Evolutionary conservation across 1,140 invertebrate species (phyloP).

Genomic region (Atta cephalotes): DNA sequence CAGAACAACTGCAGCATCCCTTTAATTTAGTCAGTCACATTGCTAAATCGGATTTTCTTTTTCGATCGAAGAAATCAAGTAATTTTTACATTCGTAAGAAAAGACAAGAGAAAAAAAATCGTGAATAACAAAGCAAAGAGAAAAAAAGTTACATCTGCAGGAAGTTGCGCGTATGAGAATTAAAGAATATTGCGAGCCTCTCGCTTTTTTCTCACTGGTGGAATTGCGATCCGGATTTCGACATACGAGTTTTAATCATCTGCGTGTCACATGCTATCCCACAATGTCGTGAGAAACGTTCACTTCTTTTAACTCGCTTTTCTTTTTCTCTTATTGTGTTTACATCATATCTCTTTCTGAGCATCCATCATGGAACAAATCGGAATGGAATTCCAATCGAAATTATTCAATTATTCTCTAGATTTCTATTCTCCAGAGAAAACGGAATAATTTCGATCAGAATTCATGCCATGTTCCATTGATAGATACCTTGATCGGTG

Average conservation of each 20-base stretch:
- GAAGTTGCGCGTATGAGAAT: constrained; percentile 50
- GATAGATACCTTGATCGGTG: neutral
- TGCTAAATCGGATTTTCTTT: neutral
- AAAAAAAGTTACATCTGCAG: constrained; percentile 19
- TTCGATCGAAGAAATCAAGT: neutral
- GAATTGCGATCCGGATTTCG: constrained; percentile 55
- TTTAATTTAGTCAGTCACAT: neutral
- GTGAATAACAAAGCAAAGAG: neutral
- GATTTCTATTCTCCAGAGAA: no score
- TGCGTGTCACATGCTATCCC: constrained; percentile 56
- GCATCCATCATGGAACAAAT: no score
- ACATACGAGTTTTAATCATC: constrained; percentile 50
- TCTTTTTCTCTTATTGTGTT: neutral
- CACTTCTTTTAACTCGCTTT: constrained; percentile 29
- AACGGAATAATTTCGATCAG: no score
- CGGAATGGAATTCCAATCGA: no score
- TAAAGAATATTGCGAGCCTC: neutral
- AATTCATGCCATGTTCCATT: no score
- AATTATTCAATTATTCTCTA: no score
- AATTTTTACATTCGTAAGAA: constrained; percentile 42
- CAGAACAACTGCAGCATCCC: no score
- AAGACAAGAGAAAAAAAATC: neutral
- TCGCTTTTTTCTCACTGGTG: constrained; percentile 25
- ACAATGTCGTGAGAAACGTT: constrained; percentile 57
- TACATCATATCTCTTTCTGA: neutral